Base-by-base conservation (phyloP, 2,888 invertebrate species). In the Drosophila ustulata region DNA sequence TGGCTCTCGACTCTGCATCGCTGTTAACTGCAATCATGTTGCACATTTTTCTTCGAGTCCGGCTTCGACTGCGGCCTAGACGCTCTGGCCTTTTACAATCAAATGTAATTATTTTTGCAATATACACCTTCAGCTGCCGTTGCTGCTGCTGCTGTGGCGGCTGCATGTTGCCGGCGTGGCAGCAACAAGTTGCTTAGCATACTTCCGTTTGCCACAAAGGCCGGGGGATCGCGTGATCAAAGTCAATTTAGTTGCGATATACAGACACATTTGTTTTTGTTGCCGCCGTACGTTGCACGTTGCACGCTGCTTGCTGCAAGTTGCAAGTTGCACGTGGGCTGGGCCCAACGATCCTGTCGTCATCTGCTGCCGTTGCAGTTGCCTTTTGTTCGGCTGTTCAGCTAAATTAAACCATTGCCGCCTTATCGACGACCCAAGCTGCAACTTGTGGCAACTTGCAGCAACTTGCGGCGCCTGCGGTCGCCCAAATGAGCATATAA, bases 211-310 rank as follows among this genome's bases (percentile, higher is more conserved):
- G 90, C 76, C 88, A 73, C 86, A 88, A 80, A 80, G 82, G 73
- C 71, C 73, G 75, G 85, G 75, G 71, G 78, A 92, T 91, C 91
- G 91, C 91, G 92, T 91, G 91, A 92, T 92, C 92, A 92, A 92
- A 89, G 91, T 91, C 91, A 91, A 91, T 91, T 91, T 92, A 92
- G 90, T 81, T 84, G 75, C 83, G 79, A 88, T 89, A 86, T 90
- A 85, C 85, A 90, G 84, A 70, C 90, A 85, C 89, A 88, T 88
- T 88, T 89, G 83, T 89, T 88, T 83, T 85, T 83, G 67, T 63
- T 75, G 47, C 52, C 51, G 63, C 61, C 13, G 39, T 3, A 39
- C 39, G 39, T 3, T 13, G 39, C 39, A 39, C 39, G 13, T 0
- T 39, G 39, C 65, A 51, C 37, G 69, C 55, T 57, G 53, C 65